Conservation (phyloP, 2,888 invertebrate genomes). For the Masnerella sp. region DNA sequence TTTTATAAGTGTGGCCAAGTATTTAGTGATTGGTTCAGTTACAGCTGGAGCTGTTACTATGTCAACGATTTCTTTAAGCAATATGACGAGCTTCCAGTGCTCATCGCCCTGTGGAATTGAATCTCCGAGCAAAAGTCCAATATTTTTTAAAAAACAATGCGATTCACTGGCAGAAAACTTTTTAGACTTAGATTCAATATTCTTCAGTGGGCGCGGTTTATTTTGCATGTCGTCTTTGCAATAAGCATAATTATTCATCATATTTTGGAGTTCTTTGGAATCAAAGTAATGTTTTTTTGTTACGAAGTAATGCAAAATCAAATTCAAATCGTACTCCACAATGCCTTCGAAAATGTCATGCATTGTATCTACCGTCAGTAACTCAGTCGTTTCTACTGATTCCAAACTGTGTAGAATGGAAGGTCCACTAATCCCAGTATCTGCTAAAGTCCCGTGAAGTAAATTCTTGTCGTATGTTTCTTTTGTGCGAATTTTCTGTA, state of each 20-base stretch:
- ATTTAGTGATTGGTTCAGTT: conserved; percentile 14
- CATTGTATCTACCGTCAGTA: conserved; percentile 41
- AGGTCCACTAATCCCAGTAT: conserved; percentile 29
- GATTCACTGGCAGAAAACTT: conserved; percentile 60
- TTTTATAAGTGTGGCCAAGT: conserved; percentile 34
- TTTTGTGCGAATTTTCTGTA: background rate
- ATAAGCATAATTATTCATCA: conserved; percentile 33
- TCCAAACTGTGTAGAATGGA: conserved; percentile 24
- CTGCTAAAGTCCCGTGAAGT: background rate
- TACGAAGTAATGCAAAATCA: conserved; percentile 57
- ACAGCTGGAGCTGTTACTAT: conserved; percentile 35
- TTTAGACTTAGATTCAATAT: conserved; percentile 15
- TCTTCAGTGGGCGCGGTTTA: conserved; percentile 33
- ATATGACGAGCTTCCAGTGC: conserved; percentile 52
- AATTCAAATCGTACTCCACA: conserved; percentile 52
- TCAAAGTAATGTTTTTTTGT: conserved; percentile 39
- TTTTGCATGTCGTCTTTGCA: conserved; percentile 41
- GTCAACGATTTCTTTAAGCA: conserved; percentile 54
- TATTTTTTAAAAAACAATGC: conserved; percentile 38
- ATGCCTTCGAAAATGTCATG: conserved; percentile 53
- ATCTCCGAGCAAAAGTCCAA: conserved; percentile 54
- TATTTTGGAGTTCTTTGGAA: conserved; percentile 40
- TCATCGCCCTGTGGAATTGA: conserved; percentile 40
- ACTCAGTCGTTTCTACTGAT: conserved; percentile 10
- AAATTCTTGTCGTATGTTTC: conserved; percentile 4